Percentiles rank a stretch among this genome's conserved stretches.
Evolutionary conservation across 2,113 vertebrate species (phyloP).

Genomic region (Lates calcarifer): DNA sequence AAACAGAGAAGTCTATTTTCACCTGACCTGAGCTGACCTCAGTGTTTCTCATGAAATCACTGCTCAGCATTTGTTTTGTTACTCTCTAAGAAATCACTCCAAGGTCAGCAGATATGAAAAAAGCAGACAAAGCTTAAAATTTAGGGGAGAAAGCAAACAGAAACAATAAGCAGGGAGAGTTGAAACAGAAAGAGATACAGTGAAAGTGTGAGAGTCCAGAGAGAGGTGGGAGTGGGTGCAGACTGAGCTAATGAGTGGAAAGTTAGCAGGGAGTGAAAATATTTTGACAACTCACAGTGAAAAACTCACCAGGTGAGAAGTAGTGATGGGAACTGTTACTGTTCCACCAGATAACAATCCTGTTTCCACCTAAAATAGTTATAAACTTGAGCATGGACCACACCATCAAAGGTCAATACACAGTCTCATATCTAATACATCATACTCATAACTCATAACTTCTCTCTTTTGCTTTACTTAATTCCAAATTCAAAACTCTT

Average conservation of each 20-base stretch:
- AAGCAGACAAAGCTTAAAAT: neutral
- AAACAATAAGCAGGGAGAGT: neutral
- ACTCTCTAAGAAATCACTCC: neutral
- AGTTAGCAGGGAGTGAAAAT: neutral
- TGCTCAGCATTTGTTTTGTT: neutral
- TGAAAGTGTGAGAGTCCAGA: neutral
- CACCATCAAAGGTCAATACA: too few relatives aligned
- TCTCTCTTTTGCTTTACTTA: too few relatives aligned
- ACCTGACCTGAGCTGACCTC: neutral
- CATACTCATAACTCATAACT: too few relatives aligned
- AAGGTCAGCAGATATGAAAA: neutral
- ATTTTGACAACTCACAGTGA: neutral
- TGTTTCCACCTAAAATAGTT: too few relatives aligned
- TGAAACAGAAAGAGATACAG: neutral
- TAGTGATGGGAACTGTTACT: neutral
- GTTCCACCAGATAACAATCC: too few relatives aligned
- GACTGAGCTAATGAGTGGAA: conserved; percentile 8
- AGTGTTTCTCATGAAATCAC: neutral
- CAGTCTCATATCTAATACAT: too few relatives aligned
- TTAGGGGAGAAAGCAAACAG: neutral
- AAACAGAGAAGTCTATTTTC: neutral
- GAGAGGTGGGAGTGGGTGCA: conserved; percentile 1
- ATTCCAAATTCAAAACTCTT: too few relatives aligned
- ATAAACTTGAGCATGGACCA: too few relatives aligned
- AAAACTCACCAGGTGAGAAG: neutral